Conservation (phyloP, 2,113 vertebrate genomes). For the Circaetus cinerascens region DNA sequence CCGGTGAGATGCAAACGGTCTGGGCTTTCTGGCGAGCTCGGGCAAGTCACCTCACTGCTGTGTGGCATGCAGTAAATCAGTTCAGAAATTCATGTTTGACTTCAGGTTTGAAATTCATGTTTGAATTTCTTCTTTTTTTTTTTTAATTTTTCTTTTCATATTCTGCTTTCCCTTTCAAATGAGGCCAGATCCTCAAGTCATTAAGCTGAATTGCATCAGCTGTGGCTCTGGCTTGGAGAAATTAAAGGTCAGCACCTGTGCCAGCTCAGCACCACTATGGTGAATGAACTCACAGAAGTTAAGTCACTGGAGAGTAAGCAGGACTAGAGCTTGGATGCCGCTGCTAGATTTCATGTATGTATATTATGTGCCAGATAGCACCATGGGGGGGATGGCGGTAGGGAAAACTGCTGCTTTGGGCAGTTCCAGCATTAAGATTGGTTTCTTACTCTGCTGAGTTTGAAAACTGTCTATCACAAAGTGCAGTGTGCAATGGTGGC, state of each 20-base stretch:
- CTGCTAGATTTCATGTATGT: not conserved
- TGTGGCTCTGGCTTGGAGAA: constrained; percentile 8
- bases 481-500: not conserved
- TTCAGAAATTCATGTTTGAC: not conserved
- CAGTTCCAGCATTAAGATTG: not conserved
- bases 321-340: not conserved
- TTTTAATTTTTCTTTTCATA: not conserved
- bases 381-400: not conserved
- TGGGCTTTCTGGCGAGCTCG: not conserved
- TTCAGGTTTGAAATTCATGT: not conserved
- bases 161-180: constrained; percentile 34
- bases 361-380: not conserved
- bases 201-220: constrained; percentile 34
- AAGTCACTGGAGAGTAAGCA: not conserved
- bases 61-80: not conserved
- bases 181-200: constrained; percentile 32
- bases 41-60: not conserved
- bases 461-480: not conserved
- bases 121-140: not conserved
- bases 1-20: not conserved
- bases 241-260: not conserved
- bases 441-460: not conserved
- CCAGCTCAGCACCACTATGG: not conserved
- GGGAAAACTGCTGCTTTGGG: not conserved
- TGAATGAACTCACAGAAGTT: not conserved